phyloP scores from a whole-genome alignment of 2,888 invertebrate species.

The Parapristionchus giblindavisi region DNA sequence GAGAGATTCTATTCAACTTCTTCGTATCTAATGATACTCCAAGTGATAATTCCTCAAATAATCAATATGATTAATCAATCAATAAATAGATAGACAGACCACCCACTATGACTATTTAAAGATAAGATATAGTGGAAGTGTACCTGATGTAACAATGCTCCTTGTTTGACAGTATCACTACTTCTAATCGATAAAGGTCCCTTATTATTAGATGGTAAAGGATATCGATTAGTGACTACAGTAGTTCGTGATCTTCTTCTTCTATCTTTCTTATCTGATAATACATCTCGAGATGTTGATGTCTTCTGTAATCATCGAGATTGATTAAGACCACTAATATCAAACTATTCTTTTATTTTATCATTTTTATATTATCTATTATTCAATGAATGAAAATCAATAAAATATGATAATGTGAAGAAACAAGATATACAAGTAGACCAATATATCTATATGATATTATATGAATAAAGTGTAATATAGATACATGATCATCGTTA shows the following conservation, averaged over 20 bases:
- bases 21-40: constrained; percentile 22
- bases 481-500: neutral
- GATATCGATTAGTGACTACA: neutral
- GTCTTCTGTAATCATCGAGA: neutral
- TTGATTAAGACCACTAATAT: too few species aligned
- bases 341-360: too few species aligned
- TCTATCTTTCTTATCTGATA: neutral
- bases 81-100: neutral
- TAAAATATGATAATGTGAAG: too few species aligned
- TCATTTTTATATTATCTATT: too few species aligned
- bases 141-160: constrained; percentile 11
- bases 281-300: neutral
- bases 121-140: neutral
- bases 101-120: too few species aligned
- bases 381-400: too few species aligned
- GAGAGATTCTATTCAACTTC: neutral
- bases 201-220: neutral
- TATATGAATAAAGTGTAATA: too few species aligned
- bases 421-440: too few species aligned
- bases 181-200: neutral
- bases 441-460: too few species aligned
- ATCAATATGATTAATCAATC: neutral
- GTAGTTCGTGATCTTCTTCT: constrained; percentile 8
- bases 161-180: neutral
- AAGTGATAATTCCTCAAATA: constrained; percentile 34